Evolutionary conservation across 2,797 vertebrate genomes (phyloP).

Genomic region (Poeciliopsis paucimaculata): DNA sequence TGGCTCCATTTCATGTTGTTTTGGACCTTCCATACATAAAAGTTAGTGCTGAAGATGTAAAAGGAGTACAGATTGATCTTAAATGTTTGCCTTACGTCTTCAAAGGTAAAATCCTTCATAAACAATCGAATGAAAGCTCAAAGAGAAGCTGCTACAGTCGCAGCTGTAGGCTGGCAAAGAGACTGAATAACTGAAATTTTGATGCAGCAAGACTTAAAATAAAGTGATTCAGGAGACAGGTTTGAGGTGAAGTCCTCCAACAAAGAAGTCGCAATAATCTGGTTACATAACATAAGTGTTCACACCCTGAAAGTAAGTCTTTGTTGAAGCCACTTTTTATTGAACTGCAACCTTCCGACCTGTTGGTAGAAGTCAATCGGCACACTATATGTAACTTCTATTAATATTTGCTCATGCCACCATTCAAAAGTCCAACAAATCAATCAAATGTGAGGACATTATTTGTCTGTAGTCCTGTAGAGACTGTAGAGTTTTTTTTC

Average conservation of each 20-base stretch:
- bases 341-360: not conserved
- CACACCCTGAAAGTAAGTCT: not conserved
- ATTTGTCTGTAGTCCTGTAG: not conserved
- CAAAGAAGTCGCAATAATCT: not conserved
- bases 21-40: not conserved
- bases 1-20: not conserved
- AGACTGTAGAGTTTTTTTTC: not conserved
- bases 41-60: not conserved
- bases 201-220: not conserved
- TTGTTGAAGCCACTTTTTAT: not conserved
- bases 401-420: no score
- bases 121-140: not conserved
- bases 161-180: not conserved
- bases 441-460: not conserved
- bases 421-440: not conserved
- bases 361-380: not conserved
- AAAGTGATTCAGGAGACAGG: not conserved
- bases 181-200: not conserved
- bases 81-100: not conserved
- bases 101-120: not conserved
- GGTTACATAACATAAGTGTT: not conserved
- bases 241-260: not conserved
- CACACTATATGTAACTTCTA: no score
- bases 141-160: not conserved
- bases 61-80: not conserved